Evolutionary conservation across 1,140 invertebrate species (phyloP).

Genomic region (Ostrea edulis): DNA sequence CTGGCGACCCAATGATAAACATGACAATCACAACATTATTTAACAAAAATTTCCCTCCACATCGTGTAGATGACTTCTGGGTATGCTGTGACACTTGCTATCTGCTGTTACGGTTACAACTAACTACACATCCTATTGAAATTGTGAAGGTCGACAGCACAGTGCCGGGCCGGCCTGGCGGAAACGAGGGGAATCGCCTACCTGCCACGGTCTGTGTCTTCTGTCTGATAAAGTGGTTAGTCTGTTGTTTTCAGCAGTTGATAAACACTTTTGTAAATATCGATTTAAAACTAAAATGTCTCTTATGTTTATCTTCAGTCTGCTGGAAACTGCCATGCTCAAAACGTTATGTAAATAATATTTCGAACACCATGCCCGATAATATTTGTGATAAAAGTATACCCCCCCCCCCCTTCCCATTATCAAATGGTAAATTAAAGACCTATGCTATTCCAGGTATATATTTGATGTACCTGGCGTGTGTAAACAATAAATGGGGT

Average conservation of each 20-base stretch:
- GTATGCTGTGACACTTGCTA: too few species aligned
- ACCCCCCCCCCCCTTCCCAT: neutral
- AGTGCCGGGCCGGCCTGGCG: neutral
- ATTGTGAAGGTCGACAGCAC: conserved; percentile 10
- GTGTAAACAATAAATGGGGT: too few species aligned
- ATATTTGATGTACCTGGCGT: too few species aligned
- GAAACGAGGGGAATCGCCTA: neutral
- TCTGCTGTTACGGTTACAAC: neutral
- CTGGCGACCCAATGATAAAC: neutral
- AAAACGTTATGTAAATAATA: neutral
- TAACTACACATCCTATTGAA: neutral
- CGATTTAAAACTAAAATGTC: conserved; percentile 5
- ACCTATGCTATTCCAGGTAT: too few species aligned
- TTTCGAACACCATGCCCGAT: neutral
- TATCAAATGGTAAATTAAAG: too few species aligned
- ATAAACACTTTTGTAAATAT: conserved; percentile 1
- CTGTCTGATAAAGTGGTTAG: neutral
- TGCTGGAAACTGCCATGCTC: conserved; percentile 30
- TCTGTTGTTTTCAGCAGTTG: neutral
- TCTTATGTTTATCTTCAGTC: neutral
- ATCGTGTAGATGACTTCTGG: neutral
- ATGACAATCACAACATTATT: neutral
- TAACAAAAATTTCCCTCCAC: neutral
- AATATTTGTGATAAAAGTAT: neutral
- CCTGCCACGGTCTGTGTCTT: neutral